Base-by-base conservation (phyloP, 1,140 invertebrate genomes). In the Drosophila ambigua region DNA sequence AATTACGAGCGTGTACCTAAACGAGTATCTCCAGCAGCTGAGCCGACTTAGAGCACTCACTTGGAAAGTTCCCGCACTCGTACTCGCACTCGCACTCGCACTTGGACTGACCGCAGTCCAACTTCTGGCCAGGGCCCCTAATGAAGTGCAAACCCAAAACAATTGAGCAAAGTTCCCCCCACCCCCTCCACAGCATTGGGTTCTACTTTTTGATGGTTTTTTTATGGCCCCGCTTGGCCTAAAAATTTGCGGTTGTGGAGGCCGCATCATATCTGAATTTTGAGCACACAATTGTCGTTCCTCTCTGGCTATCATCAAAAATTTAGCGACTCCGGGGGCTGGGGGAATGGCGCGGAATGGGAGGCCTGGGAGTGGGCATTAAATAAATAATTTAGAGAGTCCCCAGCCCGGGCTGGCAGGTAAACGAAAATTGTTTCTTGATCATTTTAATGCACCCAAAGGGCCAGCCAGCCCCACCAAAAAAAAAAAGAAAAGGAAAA, bases 371-470 rank as follows among this genome's bases (percentile, higher is more conserved):
- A 69, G 60, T 59, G 51, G 66, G 66, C 66, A 69, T 71, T 88
- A 88, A 88, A 88, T 88, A 88, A 88, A 83, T 88, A 88, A 88
- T 88, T 77, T 78, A 71, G 59, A 73, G 65, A 64, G 11, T 39
- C 35, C 35, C 35, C 35, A 39, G 66, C 66, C 49, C 43, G 23
- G 23, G 3, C 20, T 31, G 66, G 20, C 66, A 89, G 80, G 85
- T 90, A 88, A 90, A 77, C 77, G 89, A 88, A 90, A 87, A 90
- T 90, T 88, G 88, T 90, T 90, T 90, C 79, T 90, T 90, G 88
- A 90, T 90, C 79, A 90, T 84, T 88, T 90, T 84, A 84, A 79
- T 90, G 79, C 87, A 77, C 83, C 83, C 83, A 88, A 83, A 79
- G 79, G 83, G 83, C 69, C 60, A 13, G 0, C 26, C 57, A 1